phyloP scores from a whole-genome alignment of 2,888 invertebrate species.

The Sinopyrophorus schimmeli region DNA sequence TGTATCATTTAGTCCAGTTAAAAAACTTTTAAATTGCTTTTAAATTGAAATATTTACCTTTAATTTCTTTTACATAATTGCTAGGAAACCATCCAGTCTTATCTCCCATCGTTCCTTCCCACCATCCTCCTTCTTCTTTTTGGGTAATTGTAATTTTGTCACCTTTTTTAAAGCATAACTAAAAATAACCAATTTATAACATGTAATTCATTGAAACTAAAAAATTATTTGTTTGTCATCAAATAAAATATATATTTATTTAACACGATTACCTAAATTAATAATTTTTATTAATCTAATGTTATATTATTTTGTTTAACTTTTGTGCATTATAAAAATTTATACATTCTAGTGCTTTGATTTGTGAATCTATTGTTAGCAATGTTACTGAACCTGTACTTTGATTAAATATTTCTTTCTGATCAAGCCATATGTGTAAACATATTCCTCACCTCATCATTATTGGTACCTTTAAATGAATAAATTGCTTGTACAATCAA shows the following conservation, averaged over 20 bases:
- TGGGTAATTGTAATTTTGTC: slow-evolving; percentile 97
- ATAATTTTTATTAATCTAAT: too few relatives aligned
- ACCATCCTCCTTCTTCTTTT: slow-evolving; percentile 96
- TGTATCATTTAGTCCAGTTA: too few relatives aligned
- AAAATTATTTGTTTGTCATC: not conserved
- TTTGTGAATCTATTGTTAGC: too few relatives aligned
- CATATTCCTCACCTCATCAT: slow-evolving; percentile 77
- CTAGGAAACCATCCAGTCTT: slow-evolving; percentile 99
- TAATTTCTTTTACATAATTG: slow-evolving; percentile 93
- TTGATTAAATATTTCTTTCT: too few relatives aligned
- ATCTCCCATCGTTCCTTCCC: slow-evolving; percentile 96
- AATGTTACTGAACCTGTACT: too few relatives aligned
- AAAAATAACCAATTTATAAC: not conserved
- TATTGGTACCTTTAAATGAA: slow-evolving; percentile 93
- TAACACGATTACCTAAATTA: too few relatives aligned
- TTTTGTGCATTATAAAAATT: too few relatives aligned
- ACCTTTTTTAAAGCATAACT: slow-evolving; percentile 93
- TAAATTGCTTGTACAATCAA: slow-evolving; percentile 87
- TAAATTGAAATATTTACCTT: slow-evolving; percentile 55
- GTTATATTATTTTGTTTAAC: too few relatives aligned
- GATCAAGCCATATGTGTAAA: not conserved
- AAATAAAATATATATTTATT: too few relatives aligned
- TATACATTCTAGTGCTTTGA: too few relatives aligned
- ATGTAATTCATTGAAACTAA: not conserved
- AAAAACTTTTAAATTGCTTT: too few relatives aligned